Base-by-base conservation (phyloP, 23 tunicate species). In the Botrylloides violaceus region DNA sequence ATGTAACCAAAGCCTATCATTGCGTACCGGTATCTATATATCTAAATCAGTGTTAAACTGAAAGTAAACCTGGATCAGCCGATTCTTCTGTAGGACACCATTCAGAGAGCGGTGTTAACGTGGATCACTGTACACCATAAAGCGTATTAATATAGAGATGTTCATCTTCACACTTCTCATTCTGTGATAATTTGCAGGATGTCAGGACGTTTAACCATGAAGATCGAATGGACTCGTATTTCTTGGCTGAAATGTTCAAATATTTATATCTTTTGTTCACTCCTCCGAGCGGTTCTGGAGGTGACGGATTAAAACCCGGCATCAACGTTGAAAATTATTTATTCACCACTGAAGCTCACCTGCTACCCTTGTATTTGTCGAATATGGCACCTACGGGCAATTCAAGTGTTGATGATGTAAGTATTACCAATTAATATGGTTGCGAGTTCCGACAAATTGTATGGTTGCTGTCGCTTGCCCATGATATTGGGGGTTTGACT, bases 221-320 rank as follows among this genome's bases (percentile, higher is more conserved):
- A 73, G 98, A 93, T 36, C 61, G 98, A 1, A 93, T 93, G 98
- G 98, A 93, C 55, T 93, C 98, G 19, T 93, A 84, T 66, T 93
- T 93, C 65, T 59, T 93, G 4, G 98, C 98, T 18, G 98, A 93
- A 66, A 93, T 93, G 98, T 93, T 93, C 81, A 93, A 93, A 73
- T 93, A 93, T 81, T 88, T 93, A 4, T 93, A 77, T 61, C 74
- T 93, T 3, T 72, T 93, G 37, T 93, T 93, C 55, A 66, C 98
- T 39, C 88, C 92, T 34, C 79, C 71, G 22, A 43, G 26, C 2
- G 32, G 47, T 20, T 5, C 26, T 5, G 28, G 31, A 23, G 36
- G 36, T 68, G 22, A 24, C 19, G 26, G 26, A 20, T 9, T 19
- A 6, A 56, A 56, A 21, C 47, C 66, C 3, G 94, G 92, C 36